A percentile compares a stretch with the other conserved stretches of the same genome.
Conservation (phyloP, 2,888 invertebrate species). For the Yponomeuta malinellus region DNA sequence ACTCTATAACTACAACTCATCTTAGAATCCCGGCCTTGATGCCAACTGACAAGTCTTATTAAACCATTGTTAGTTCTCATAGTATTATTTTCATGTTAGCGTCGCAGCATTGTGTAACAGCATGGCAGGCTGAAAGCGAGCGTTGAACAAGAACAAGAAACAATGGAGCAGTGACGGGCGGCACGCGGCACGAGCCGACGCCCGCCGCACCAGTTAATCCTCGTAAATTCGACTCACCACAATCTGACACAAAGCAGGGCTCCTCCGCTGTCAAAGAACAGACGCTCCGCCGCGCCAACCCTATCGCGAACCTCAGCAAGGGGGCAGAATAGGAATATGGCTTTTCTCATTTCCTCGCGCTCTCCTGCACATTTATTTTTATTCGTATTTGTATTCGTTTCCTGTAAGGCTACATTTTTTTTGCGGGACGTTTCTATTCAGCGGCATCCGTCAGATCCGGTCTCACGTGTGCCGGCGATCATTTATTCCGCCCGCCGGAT, state of each 20-base stretch:
- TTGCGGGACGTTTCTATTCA: slow-evolving; percentile 54
- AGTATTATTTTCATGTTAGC: neutral
- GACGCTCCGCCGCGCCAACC: slow-evolving; percentile 21
- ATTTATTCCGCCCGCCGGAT: slow-evolving; percentile 20
- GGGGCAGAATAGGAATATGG: slow-evolving; percentile 53
- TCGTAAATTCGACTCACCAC: slow-evolving; percentile 39
- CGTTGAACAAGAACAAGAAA: slow-evolving; percentile 17
- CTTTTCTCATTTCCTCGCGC: slow-evolving; percentile 61
- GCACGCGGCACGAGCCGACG: neutral
- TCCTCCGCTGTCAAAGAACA: slow-evolving; percentile 19
- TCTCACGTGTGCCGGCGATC: slow-evolving; percentile 22
- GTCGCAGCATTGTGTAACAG: neutral
- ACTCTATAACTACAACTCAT: no score
- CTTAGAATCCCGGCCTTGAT: no score
- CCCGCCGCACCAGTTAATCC: slow-evolving; percentile 49
- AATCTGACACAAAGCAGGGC: slow-evolving; percentile 54
- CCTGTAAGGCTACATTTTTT: slow-evolving; percentile 63
- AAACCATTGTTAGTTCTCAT: neutral
- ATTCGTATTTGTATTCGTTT: slow-evolving; percentile 71
- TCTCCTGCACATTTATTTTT: slow-evolving; percentile 63
- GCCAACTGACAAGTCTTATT: no score
- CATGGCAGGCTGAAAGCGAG: neutral
- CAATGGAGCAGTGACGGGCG: neutral
- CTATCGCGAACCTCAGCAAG: slow-evolving; percentile 21
- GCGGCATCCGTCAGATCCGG: slow-evolving; percentile 22